phyloP scores from a whole-genome alignment of 2,888 invertebrate genomes.

The Atethmia centrago region DNA sequence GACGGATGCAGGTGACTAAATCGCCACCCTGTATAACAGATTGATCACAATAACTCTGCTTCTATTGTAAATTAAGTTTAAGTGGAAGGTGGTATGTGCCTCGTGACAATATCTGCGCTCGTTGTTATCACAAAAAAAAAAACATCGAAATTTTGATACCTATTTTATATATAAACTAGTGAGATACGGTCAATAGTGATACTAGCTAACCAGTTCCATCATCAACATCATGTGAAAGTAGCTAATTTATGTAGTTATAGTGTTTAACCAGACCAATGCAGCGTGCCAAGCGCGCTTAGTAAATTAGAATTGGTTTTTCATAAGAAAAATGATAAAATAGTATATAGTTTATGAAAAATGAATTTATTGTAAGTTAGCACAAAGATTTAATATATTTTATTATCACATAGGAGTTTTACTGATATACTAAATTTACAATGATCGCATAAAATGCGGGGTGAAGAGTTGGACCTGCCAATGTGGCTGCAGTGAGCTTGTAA shows the following conservation, averaged over 20 bases:
- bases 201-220: slow-evolving; percentile 74
- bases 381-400: slow-evolving; percentile 91
- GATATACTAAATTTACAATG: slow-evolving; percentile 88
- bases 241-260: slow-evolving; percentile 76
- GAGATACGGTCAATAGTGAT: slow-evolving; percentile 74
- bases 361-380: slow-evolving; percentile 91
- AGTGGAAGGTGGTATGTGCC: slow-evolving; percentile 70
- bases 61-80: slow-evolving; percentile 31
- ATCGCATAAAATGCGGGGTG: slow-evolving; percentile 86
- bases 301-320: slow-evolving; percentile 84
- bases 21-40: not conserved
- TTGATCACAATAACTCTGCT: slow-evolving; percentile 27
- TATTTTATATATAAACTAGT: slow-evolving; percentile 75
- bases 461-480: slow-evolving; percentile 79
- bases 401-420: slow-evolving; percentile 90
- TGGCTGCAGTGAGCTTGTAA: slow-evolving; percentile 83
- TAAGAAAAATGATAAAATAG: slow-evolving; percentile 81
- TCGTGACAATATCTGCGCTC: slow-evolving; percentile 80
- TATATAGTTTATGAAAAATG: slow-evolving; percentile 88
- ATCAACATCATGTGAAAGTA: slow-evolving; percentile 70
- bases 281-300: slow-evolving; percentile 87
- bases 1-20: too few relatives aligned
- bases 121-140: slow-evolving; percentile 72
- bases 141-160: slow-evolving; percentile 83
- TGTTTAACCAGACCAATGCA: slow-evolving; percentile 86